phyloP scores from a whole-genome alignment of 2,113 vertebrate genomes.

The Halichoerus grypus region DNA sequence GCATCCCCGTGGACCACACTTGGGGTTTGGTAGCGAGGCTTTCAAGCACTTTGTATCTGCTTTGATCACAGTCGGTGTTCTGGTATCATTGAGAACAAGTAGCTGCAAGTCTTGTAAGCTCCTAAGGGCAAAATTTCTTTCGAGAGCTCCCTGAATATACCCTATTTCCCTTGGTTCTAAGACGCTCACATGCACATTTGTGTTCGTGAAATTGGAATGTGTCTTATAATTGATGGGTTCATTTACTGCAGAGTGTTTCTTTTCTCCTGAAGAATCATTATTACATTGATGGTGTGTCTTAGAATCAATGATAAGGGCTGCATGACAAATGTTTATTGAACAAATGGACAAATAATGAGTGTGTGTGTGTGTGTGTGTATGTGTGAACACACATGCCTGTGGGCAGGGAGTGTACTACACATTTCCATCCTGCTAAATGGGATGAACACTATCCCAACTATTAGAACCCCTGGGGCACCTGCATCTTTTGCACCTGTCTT shows the following conservation, averaged over 20 bases:
- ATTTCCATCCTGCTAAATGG: background rate
- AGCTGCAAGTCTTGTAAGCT: background rate
- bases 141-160: background rate
- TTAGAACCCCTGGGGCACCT: background rate
- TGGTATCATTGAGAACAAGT: background rate
- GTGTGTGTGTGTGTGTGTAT: background rate
- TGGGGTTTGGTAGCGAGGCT: background rate
- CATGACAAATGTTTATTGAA: constrained; percentile 38
- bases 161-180: background rate
- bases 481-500: background rate
- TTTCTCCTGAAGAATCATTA: constrained; percentile 26
- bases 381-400: too few relatives aligned
- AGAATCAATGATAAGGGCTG: background rate
- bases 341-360: background rate
- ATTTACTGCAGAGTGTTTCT: background rate
- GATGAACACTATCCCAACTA: background rate
- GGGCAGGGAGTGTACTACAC: background rate
- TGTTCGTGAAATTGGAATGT: background rate
- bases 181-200: background rate
- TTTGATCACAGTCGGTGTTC: background rate
- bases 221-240: constrained; percentile 14
- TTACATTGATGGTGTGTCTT: background rate
- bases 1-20: background rate
- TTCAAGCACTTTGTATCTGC: background rate
- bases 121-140: background rate